Evolutionary conservation across 2,797 vertebrate genomes (phyloP), one percentile per base, ranked within the genome.

Genomic region (Ibycter americanus): DNA sequence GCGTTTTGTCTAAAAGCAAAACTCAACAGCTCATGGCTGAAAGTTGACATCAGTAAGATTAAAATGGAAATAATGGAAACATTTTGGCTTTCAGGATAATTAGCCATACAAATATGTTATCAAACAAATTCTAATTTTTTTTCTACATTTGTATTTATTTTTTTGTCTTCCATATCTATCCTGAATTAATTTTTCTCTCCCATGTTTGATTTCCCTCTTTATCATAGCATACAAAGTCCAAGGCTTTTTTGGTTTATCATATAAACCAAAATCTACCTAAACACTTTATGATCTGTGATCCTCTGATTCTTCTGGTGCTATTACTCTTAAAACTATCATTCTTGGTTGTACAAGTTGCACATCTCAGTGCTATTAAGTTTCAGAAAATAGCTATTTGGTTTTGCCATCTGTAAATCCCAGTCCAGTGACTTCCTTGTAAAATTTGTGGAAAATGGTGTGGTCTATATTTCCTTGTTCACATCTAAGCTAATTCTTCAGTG

Each of bases 281-380:
- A 27, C 5, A 15, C 68, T 78, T 82, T 5, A 49, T 32, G 9
- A 40, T 56, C 6, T 38, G 2, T 0, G 0, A 18, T 74, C 10
- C 5, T 46, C 29, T 46, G 15, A 15, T 65, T 79, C 65, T 90
- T 87, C 23, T 65, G 27, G 5, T 61, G 9, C 4, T 81, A 22
- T 65, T 84, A 27, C 23, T 54, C 29, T 78, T 61, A 22, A 36
- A 65, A 61, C 7, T 58, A 25, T 61, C 14, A 47, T 10, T 47
- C 8, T 54, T 61, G 2, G 6, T 58, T 73, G 32, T 71, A 31
- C 5, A 76, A 32, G 16, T 36, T 89, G 27, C 40, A 70, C 17
- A 49, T 34, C 18, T 68, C 8, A 51, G 32, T 72, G 29, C 2
- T 0, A 1, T n/a, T 66, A 51, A 68, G 8, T 62, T 68, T 36